Conservation (phyloP, 2,797 vertebrate genomes). For the Vespertilio murinus region DNA sequence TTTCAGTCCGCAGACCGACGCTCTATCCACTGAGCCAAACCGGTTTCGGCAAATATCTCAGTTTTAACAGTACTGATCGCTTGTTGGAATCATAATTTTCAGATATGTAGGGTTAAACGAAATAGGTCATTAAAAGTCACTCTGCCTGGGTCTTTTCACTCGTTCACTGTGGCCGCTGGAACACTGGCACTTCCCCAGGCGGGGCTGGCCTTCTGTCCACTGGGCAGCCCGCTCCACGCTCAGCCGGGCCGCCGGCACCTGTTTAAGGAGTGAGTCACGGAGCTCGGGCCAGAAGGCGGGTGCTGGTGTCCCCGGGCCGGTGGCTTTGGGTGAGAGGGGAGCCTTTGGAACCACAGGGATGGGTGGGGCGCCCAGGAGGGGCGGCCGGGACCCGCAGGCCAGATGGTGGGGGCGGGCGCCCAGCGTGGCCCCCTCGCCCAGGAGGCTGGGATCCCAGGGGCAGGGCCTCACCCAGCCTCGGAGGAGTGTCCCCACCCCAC, state of each 20-base stretch:
- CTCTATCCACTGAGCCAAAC: too few relatives aligned
- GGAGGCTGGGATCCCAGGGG: neutral
- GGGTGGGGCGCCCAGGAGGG: neutral
- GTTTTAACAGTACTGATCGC: neutral
- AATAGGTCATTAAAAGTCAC: neutral
- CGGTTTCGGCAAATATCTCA: rapidly evolving
- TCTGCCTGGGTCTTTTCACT: neutral
- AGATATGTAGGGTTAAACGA: neutral
- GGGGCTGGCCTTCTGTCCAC: rapidly evolving
- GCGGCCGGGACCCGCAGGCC: neutral
- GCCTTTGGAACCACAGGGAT: neutral
- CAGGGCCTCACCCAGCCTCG: neutral
- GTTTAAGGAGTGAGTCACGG: neutral
- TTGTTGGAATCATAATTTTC: neutral
- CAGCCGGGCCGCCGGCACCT: neutral
- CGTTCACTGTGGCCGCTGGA: neutral
- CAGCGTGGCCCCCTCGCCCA: neutral
- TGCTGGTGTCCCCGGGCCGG: neutral
- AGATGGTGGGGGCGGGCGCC: neutral
- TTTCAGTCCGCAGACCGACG: too few relatives aligned
- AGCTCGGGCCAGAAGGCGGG: neutral
- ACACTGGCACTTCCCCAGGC: rapidly evolving
- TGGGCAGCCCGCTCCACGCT: neutral
- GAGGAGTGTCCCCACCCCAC: neutral
- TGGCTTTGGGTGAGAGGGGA: neutral